These are phyloP conservation scores for Axea sp. DNA, from an alignment of 2,888 invertebrate genomes.

Conservation along the genomic window DNA sequence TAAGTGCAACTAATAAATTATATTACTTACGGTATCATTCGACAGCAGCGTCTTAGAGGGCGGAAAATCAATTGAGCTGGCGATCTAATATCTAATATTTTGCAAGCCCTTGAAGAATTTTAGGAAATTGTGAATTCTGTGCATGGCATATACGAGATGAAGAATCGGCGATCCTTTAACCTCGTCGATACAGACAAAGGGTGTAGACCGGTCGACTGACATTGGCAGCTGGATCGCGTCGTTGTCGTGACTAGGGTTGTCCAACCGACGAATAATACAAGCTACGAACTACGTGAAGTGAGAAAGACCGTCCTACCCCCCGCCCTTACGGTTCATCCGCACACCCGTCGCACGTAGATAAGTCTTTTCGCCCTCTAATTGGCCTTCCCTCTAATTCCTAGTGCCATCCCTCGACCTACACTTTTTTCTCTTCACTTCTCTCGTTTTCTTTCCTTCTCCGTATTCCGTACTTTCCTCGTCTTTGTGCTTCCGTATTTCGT, in stretches of 20 bases:
- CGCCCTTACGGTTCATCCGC: slow-evolving; percentile 74
- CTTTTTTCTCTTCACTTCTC: slow-evolving; percentile 68
- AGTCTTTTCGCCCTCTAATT: slow-evolving; percentile 79
- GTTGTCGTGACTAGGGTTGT: too few species aligned
- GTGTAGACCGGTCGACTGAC: slow-evolving; percentile 63
- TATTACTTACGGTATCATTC: too few species aligned
- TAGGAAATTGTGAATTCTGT: slow-evolving; percentile 33
- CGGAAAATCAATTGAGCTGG: slow-evolving; percentile 19
- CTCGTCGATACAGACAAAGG: slow-evolving; percentile 56
- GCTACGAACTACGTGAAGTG: slow-evolving; percentile 68
- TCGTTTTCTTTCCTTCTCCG: slow-evolving; percentile 40
- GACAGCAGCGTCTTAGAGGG: not conserved
- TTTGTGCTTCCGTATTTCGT: too few species aligned
- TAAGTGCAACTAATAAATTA: too few species aligned
- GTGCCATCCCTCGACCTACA: slow-evolving; percentile 72
- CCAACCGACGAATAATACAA: slow-evolving; percentile 76
- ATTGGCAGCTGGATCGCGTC: slow-evolving; percentile 75
- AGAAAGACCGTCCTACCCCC: slow-evolving; percentile 66
- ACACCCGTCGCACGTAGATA: slow-evolving; percentile 79
- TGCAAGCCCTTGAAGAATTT: slow-evolving; percentile 21
- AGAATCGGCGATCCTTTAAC: slow-evolving; percentile 47
- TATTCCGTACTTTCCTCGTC: slow-evolving; percentile 39
- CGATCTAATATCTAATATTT: slow-evolving; percentile 39
- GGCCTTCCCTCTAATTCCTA: slow-evolving; percentile 78
- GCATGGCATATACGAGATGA: slow-evolving; percentile 54